Percentiles rank a stretch among this genome's conserved stretches.
Conservation (phyloP, 2,113 vertebrate genomes). For the Odontesthes bonariensis region DNA sequence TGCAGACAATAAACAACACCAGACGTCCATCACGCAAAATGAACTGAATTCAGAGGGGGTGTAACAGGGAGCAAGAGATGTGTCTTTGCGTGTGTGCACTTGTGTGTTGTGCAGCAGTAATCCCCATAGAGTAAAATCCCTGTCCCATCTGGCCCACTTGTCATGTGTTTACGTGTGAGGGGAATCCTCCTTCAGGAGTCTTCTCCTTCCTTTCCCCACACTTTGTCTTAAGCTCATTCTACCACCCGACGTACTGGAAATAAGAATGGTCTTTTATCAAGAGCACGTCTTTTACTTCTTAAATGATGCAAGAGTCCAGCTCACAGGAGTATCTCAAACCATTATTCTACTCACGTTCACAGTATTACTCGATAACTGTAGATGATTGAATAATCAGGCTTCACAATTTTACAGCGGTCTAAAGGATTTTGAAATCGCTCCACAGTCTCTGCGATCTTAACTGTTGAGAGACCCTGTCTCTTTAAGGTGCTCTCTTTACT, state of each 20-base stretch:
- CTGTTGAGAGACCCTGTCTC: no score
- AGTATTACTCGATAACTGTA: no score
- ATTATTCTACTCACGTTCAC: no score
- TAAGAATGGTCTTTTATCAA: not conserved
- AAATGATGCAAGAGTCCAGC: not conserved
- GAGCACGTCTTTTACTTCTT: not conserved
- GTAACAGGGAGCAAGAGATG: not conserved
- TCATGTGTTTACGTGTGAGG: constrained; percentile 16
- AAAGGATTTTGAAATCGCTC: no score
- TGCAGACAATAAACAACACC: not conserved
- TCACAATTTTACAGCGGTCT: no score
- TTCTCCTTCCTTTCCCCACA: constrained; percentile 6
- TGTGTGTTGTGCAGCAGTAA: constrained; percentile 36
- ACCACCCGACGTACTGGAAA: not conserved
- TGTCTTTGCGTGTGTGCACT: not conserved
- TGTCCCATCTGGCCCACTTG: constrained; percentile 60
- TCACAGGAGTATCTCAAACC: not conserved
- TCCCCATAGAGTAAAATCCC: constrained; percentile 48
- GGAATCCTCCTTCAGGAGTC: constrained; percentile 33
- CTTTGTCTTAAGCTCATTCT: not conserved
- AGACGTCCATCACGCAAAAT: not conserved
- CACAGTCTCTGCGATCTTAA: no score
- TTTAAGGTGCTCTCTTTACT: no score
- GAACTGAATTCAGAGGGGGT: not conserved
- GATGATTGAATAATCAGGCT: no score